Evolutionary conservation across 2,888 invertebrate species (phyloP).

Genomic region (Leptinotarsa rubiginosa): DNA sequence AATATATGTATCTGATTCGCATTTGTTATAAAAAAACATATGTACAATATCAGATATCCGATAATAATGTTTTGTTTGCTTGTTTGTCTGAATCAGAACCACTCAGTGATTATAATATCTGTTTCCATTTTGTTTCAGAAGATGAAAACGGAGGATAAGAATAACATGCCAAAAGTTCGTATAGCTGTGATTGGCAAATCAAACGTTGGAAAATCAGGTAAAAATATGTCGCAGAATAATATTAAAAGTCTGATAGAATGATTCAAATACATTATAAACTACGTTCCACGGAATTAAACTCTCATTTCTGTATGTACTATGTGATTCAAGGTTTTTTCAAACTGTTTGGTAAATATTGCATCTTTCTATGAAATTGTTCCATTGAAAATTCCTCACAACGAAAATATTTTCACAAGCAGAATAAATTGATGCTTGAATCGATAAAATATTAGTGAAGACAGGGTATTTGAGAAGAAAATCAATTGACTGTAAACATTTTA

Average conservation of each 20-base stretch:
- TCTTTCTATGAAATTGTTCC: not conserved
- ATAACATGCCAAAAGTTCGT: slow-evolving; percentile 75
- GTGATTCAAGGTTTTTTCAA: not conserved
- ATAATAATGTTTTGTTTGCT: not conserved
- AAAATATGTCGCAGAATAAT: slow-evolving; percentile 51
- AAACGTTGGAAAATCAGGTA: slow-evolving; percentile 85
- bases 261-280: no score
- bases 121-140: slow-evolving; percentile 51
- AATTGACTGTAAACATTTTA: not conserved
- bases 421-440: not conserved
- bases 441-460: slow-evolving; percentile 3
- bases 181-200: slow-evolving; percentile 82
- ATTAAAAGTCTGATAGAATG: no score
- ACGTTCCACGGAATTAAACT: no score
- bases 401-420: not conserved
- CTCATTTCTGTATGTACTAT: no score
- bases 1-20: not conserved
- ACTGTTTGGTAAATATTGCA: not conserved
- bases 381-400: not conserved
- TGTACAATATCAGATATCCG: not conserved
- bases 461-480: not conserved
- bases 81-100: not conserved
- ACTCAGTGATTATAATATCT: not conserved
- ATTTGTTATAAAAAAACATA: not conserved
- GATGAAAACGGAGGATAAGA: slow-evolving; percentile 76